These are phyloP conservation scores for Megaceryle maxima DNA, from an alignment of 2,113 vertebrate species.

Conservation along the genomic window DNA sequence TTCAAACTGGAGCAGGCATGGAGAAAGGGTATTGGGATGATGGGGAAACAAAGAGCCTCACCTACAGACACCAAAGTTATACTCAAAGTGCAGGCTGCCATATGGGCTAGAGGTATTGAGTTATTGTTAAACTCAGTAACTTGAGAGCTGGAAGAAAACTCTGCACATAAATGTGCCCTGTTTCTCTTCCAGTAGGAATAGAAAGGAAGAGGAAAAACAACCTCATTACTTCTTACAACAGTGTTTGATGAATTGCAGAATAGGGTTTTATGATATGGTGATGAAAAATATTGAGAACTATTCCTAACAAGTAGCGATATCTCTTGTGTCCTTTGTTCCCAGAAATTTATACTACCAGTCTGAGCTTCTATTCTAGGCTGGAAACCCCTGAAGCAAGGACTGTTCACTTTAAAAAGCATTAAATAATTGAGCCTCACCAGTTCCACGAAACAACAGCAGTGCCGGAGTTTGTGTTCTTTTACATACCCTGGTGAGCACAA, in stretches of 20 bases:
- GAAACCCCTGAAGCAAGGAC: not conserved
- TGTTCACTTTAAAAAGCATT: not conserved
- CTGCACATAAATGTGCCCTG: not conserved
- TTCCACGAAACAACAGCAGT: not conserved
- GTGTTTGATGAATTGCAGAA: not conserved
- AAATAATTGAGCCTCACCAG: not conserved
- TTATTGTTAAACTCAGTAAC: not conserved
- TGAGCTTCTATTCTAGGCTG: not conserved
- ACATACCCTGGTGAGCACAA: not conserved
- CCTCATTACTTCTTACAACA: not conserved
- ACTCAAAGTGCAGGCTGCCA: not conserved
- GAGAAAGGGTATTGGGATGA: not conserved
- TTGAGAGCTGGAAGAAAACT: not conserved
- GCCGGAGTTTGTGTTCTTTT: not conserved
- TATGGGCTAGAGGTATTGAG: not conserved
- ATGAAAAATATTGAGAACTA: not conserved
- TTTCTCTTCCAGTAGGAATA: not conserved
- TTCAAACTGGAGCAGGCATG: not conserved
- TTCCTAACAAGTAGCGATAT: not conserved
- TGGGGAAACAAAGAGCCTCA: not conserved
- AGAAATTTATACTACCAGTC: not conserved
- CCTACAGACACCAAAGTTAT: not conserved
- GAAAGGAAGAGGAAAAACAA: not conserved
- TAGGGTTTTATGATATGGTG: rapidly evolving
- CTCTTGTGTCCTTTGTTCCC: not conserved